phyloP scores from a whole-genome alignment of 2,113 vertebrate genomes.

The Microcebus lehilahytsara region DNA sequence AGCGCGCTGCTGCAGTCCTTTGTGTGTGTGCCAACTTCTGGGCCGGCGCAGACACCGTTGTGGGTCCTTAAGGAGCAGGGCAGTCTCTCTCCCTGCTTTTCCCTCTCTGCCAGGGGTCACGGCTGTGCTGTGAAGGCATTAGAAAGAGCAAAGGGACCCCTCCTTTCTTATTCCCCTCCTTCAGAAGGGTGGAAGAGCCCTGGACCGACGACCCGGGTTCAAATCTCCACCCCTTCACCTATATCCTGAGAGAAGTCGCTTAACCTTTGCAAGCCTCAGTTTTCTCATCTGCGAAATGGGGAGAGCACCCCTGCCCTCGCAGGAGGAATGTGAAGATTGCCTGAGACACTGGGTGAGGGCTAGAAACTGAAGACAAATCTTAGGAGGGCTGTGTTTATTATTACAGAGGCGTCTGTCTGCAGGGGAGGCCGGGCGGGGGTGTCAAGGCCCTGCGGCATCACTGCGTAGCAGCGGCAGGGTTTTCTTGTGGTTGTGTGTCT shows the following conservation, averaged over 20 bases:
- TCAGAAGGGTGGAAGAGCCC: neutral
- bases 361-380: neutral
- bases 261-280: neutral
- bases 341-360: neutral
- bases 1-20: rapidly evolving
- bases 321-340: neutral
- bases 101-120: neutral
- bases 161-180: neutral
- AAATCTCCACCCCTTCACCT: neutral
- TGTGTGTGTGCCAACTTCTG: neutral
- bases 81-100: neutral
- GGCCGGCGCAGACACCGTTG: neutral
- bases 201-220: neutral
- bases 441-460: too few species aligned
- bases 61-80: neutral
- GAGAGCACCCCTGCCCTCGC: neutral
- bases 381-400: neutral
- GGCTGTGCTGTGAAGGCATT: neutral
- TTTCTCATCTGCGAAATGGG: neutral
- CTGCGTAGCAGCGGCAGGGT: neutral
- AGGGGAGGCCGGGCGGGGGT: neutral
- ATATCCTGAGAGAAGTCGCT: neutral
- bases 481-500: neutral
- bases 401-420: neutral
- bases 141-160: neutral